Base-by-base conservation (phyloP, 2,113 vertebrate species). In the Pelobates fuscus region DNA sequence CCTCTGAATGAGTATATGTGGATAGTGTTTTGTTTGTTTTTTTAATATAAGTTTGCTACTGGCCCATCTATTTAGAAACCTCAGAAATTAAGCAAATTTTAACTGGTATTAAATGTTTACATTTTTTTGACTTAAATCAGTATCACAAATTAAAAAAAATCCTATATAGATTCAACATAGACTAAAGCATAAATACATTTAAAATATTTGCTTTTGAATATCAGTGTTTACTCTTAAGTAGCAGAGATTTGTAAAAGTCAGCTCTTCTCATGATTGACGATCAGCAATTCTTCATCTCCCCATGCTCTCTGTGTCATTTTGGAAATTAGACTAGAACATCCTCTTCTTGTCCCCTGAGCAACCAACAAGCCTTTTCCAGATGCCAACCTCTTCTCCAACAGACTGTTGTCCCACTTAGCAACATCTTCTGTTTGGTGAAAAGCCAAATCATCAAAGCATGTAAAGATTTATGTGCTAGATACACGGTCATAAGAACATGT, bases 331-430 rank as follows among this genome's bases (percentile, higher is more conserved):
- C 67, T 59, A 29, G 30, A 43, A 58, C 29, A 41, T n/a, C 20
- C 15, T 14, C 25, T 59, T 52, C 26, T 18, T 59, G 55, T 70
- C 55, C 68, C 68, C 29, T 43, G 68, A 70, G 68, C 58, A 43
- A 24, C 68, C 54, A 21, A 43, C 68, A 26, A 26, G 55, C 30
- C 68, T 24, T 59, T 70, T 70, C 68, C 68, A 70, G 54, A 70
- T 70, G 68, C 59, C 68, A 57, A 46, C 46, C 49, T 55, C 29
- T 69, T 25, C 46, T 41, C 49, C 49, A 59, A 26, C 30, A 59
- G 37, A 17, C 25, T 43, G 3, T 26, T 70, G 55, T 59, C 68
- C 68, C 54, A 59, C 32, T 70, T 70, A 70, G 30, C 32, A 70
- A 70, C 54, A 70, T 70, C 57, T 70, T 70, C 37, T 37, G 30